Percentiles rank a stretch among this genome's conserved stretches.
Evolutionary conservation across 1,140 invertebrate genomes (phyloP).

Genomic region (Apocrypta bakeri): DNA sequence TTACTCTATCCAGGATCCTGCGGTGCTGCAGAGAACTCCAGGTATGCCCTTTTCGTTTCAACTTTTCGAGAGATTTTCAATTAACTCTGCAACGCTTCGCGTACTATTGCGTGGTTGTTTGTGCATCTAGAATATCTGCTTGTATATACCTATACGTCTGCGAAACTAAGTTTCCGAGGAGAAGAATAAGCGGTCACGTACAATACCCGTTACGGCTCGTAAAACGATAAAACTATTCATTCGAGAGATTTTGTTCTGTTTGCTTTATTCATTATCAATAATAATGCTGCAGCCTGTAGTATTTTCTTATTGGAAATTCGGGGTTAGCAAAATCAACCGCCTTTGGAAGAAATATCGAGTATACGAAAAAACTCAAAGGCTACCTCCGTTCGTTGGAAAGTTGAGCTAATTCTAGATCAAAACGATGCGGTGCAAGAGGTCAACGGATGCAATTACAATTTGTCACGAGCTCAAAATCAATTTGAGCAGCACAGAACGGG

Average conservation of each 20-base stretch:
- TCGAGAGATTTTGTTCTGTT: too few relatives aligned
- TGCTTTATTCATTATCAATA: too few relatives aligned
- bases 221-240: too few relatives aligned
- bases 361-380: too few relatives aligned
- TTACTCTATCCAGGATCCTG: neutral
- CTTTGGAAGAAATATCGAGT: too few relatives aligned
- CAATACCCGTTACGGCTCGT: too few relatives aligned
- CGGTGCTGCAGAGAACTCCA: neutral
- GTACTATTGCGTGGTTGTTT: neutral
- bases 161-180: neutral
- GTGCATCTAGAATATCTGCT: too few relatives aligned
- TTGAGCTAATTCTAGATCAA: conserved; percentile 12
- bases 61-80: conserved; percentile 26
- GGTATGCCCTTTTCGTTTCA: neutral
- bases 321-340: too few relatives aligned
- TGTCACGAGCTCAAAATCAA: conserved; percentile 50
- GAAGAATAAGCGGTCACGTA: too few relatives aligned
- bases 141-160: neutral
- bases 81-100: neutral
- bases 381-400: neutral
- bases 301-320: too few relatives aligned
- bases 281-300: too few relatives aligned
- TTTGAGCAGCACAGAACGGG: conserved; percentile 20
- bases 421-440: neutral
- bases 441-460: conserved; percentile 40